These are phyloP conservation scores for Phylloscopus trochiloides DNA, from an alignment of 2,113 vertebrate genomes.

Conservation along the genomic window DNA sequence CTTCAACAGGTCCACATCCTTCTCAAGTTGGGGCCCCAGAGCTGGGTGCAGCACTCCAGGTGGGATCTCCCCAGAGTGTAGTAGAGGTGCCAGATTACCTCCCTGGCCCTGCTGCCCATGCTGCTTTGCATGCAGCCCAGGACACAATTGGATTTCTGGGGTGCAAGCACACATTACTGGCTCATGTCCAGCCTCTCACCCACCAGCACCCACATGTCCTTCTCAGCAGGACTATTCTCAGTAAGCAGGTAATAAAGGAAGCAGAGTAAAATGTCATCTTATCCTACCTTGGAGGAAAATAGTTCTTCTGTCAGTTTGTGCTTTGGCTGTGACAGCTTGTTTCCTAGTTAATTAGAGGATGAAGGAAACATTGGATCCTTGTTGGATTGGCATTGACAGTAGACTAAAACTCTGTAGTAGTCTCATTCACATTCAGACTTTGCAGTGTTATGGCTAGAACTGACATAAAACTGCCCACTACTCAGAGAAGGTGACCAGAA, in stretches of 20 bases:
- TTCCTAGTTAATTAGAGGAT: neutral
- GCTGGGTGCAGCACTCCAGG: neutral
- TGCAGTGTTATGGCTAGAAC: neutral
- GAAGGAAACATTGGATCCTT: neutral
- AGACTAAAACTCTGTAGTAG: neutral
- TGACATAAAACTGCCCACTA: neutral
- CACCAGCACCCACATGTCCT: neutral
- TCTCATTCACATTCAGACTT: neutral
- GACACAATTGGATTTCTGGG: accelerated
- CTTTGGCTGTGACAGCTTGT: neutral
- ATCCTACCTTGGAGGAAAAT: neutral
- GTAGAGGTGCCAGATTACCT: neutral
- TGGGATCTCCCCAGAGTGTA: neutral
- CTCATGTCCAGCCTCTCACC: neutral
- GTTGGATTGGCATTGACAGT: neutral
- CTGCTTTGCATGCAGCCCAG: neutral
- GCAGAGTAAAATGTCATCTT: neutral
- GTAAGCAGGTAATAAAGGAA: neutral
- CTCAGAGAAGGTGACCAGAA: neutral
- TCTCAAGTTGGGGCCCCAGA: neutral
- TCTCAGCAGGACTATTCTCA: neutral
- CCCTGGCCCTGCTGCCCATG: accelerated
- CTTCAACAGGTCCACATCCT: neutral
- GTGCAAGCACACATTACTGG: too few relatives aligned
- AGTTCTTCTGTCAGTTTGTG: neutral